Evolutionary conservation across 2,113 vertebrate species (phyloP), one percentile per base, ranked within the genome.

Genomic region (Python bivittatus): DNA sequence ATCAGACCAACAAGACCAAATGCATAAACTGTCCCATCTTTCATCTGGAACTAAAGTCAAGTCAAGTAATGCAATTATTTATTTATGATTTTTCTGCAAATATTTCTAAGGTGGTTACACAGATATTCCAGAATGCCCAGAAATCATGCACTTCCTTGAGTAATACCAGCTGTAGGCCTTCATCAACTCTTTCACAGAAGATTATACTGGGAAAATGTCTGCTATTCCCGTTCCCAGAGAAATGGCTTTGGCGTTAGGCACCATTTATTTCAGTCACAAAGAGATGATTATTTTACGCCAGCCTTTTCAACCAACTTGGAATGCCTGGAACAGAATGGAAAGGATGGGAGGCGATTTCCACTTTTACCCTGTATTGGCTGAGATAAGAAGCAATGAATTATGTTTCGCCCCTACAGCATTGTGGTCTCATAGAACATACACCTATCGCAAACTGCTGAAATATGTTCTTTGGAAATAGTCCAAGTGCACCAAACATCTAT

Each of bases 301-400:
- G 38, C 42, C 68, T 96, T 95, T 88, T 93, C 86, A 91, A 88
- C 94, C 23, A n/a, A 53, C 23, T 68, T 86, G 22, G 58, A 90
- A 88, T 92, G 56, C 72, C 48, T 2, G 88, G 58, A 96, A 92
- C 53, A 95, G 92, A 95, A 84, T 48, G 33, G 57, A 89, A 92
- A 96, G 93, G 44, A 92, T 0, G 5, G 54, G 23, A 91, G 90
- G 92, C 85, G 86, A 96, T 92, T 95, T 95, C 93, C 93, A 91
- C 33, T 58, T 56, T 58, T 84, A 60, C 88, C 93, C 85, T 83
- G 90, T 44, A 93, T 42, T 89, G 42, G 44, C 92, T 25, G 90
- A 95, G 95, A 94, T 94, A 96, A 96, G 91, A 92, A 96, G 93
- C 85, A 93, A 96, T 91, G 94, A 95, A 96, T 92, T 93, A 87